A percentile compares a stretch with the other conserved stretches of the same genome.
Conservation (phyloP, 2,888 invertebrate species). For the Podotricha telesiphe region DNA sequence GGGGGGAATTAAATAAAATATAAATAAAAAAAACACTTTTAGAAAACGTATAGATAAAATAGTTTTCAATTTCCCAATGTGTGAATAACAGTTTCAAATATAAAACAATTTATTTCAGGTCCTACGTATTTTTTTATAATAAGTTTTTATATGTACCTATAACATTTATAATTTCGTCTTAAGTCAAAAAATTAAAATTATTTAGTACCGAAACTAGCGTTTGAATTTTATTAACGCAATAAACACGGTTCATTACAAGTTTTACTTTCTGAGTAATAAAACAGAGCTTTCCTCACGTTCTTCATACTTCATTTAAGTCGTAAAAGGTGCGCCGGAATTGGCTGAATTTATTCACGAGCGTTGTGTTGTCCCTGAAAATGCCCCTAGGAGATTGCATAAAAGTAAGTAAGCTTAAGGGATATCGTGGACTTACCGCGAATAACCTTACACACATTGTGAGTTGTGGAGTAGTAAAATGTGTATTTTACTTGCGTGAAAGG, state of each 20-base stretch:
- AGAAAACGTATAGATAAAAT: too few species aligned
- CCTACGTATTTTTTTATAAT: too few species aligned
- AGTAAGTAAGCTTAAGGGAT: constrained; percentile 6
- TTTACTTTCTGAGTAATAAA: constrained; percentile 68
- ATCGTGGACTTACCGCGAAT: constrained; percentile 3
- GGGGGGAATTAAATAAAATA: too few species aligned
- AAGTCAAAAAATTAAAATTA: constrained; percentile 16
- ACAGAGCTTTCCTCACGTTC: constrained; percentile 61
- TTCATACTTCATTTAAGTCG: constrained; percentile 69
- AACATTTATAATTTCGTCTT: too few species aligned
- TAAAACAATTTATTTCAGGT: too few species aligned
- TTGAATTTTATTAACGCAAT: constrained; percentile 67
- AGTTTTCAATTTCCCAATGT: too few species aligned
- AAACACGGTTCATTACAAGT: constrained; percentile 69
- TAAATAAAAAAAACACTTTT: too few species aligned
- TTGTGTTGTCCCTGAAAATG: constrained; percentile 28
- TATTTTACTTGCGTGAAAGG: background rate
- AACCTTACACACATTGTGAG: background rate
- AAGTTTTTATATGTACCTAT: too few species aligned
- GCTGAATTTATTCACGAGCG: constrained; percentile 67
- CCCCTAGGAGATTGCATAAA: constrained; percentile 15
- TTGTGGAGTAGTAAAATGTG: background rate
- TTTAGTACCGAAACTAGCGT: constrained; percentile 22
- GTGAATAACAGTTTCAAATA: too few species aligned
- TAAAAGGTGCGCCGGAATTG: constrained; percentile 65